Conservation (phyloP, 2,888 invertebrate species). For the Clunio marinus region DNA sequence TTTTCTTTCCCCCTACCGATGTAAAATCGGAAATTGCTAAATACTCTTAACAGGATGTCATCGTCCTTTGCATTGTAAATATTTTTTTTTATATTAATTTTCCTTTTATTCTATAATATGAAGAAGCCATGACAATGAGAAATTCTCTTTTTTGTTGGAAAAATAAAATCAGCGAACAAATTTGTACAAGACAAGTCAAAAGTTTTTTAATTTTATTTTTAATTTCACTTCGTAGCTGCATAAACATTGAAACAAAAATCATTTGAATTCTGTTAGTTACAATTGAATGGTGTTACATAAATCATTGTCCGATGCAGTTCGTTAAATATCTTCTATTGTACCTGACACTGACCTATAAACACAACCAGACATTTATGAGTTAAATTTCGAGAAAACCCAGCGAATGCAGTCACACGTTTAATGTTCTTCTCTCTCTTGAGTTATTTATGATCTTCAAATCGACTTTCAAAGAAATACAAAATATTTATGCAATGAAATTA, state of each 20-base stretch:
- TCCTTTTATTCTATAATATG: slow-evolving; percentile 27
- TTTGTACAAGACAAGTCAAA: slow-evolving; percentile 33
- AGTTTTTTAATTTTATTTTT: not conserved
- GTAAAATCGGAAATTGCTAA: not conserved
- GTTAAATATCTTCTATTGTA: not conserved
- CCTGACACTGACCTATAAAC: slow-evolving; percentile 31
- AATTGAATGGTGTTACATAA: slow-evolving; percentile 1
- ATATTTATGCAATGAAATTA: not conserved
- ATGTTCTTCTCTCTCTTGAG: not conserved
- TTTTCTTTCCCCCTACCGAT: not conserved
- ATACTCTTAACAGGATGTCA: not conserved
- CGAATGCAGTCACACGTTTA: too few relatives aligned
- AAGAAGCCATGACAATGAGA: slow-evolving; percentile 34
- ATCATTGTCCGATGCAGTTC: not conserved
- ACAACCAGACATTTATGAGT: not conserved
- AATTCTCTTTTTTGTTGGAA: too few relatives aligned
- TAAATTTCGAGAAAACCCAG: too few relatives aligned
- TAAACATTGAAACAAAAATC: not conserved
- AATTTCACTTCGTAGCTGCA: not conserved
- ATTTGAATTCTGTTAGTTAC: not conserved
- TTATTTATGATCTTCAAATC: not conserved
- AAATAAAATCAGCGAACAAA: slow-evolving; percentile 14
- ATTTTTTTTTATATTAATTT: not conserved
- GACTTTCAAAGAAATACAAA: not conserved
- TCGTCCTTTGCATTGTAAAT: not conserved